Evolutionary conservation across 2,888 invertebrate species (phyloP).

Genomic region (Lasioglossum morio): DNA sequence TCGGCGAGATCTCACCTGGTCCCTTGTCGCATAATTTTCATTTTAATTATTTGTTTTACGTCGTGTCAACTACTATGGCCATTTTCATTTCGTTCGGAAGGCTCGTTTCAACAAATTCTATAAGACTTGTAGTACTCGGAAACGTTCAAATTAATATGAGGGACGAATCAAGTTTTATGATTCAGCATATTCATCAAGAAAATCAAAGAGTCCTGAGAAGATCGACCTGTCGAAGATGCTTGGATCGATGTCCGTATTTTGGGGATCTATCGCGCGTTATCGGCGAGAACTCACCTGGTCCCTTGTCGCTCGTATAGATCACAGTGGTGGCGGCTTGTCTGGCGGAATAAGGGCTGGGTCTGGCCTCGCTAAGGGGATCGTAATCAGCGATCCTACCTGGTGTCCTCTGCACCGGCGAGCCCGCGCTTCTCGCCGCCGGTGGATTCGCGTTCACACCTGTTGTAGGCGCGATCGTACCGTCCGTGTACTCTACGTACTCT

Average conservation of each 20-base stretch:
- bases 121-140: no score
- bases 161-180: no score
- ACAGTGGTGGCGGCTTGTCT: conserved; percentile 92
- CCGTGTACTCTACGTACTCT: conserved; percentile 84
- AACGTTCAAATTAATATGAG: no score
- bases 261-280: not conserved
- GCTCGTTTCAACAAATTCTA: no score
- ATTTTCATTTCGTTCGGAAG: not conserved
- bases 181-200: no score
- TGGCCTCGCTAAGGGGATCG: conserved; percentile 90
- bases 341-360: conserved; percentile 91
- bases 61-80: no score
- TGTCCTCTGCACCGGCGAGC: conserved; percentile 85
- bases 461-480: conserved; percentile 81
- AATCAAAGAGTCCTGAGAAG: no score
- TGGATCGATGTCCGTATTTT: not conserved
- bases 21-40: not conserved
- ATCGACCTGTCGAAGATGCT: no score
- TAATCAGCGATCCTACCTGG: conserved; percentile 92
- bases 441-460: conserved; percentile 75
- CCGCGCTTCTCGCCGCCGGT: conserved; percentile 70
- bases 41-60: no score
- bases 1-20: no score
- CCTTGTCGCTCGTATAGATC: conserved; percentile 93
- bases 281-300: conserved; percentile 86